A percentile compares a stretch with the other conserved stretches of the same genome.
phyloP scores from a whole-genome alignment of 1,140 invertebrate species.

The Maniola jurtina region DNA sequence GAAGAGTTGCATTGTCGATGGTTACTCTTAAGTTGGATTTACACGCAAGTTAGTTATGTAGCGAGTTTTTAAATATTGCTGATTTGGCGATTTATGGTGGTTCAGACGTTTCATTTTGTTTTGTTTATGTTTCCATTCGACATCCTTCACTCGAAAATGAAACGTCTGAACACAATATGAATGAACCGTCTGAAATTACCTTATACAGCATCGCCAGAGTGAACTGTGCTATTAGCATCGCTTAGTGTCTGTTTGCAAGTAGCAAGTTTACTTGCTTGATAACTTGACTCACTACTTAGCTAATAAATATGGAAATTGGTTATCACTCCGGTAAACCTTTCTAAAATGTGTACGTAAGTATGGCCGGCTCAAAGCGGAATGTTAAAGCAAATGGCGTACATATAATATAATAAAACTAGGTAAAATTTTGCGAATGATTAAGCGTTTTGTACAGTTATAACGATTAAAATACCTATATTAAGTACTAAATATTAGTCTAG shows the following conservation, averaged over 20 bases:
- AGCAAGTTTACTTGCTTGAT: neutral
- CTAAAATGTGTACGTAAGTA: conserved; percentile 71
- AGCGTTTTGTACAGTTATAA: conserved; percentile 76
- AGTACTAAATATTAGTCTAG: conserved; percentile 65
- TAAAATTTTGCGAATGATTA: conserved; percentile 69
- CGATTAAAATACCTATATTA: conserved; percentile 57
- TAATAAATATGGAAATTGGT: neutral
- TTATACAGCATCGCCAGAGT: too few species aligned
- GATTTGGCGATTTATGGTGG: too few species aligned
- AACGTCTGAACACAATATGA: too few species aligned
- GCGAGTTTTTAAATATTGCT: neutral
- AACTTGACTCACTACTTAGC: neutral
- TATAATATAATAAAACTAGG: conserved; percentile 59
- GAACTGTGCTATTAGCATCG: too few species aligned
- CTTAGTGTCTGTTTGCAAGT: too few species aligned
- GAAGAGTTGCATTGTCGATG: neutral
- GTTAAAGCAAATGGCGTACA: conserved; percentile 48
- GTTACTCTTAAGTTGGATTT: neutral
- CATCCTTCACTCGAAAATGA: too few species aligned
- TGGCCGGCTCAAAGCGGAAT: conserved; percentile 64
- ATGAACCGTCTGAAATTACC: too few species aligned
- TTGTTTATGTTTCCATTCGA: too few species aligned
- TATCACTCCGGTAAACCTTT: conserved; percentile 64
- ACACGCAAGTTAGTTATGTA: neutral
- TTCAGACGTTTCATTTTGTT: too few species aligned